Evolutionary conservation across 2,113 vertebrate species (phyloP), one percentile per base, ranked within the genome.

Genomic region (Globicephala melas): DNA sequence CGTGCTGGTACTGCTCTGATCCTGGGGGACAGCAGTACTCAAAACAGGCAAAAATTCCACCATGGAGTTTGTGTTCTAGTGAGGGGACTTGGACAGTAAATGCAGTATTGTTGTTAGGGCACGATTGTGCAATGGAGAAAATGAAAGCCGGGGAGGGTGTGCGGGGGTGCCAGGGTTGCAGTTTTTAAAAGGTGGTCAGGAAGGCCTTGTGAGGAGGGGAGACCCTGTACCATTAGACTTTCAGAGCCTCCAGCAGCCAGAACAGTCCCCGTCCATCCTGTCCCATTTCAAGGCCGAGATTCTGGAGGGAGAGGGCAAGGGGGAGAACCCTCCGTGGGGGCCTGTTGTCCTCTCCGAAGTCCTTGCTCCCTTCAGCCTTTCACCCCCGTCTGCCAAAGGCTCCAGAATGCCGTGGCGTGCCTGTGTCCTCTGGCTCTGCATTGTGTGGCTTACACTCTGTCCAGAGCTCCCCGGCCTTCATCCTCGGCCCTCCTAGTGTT

Each of bases 361-460:
- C 18, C 28, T 38, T 7, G 62, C 33, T 8, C 38, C 6, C 31
- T 15, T 4, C 0, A 8, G 44, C 41, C 80, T 68, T 53, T 60
- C 28, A 41, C 73, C 28, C 21, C n/a, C 0, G 0, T 58, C 68
- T 20, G 21, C 65, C 33, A 4, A 28, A n/a, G 65, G n/a, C 21
- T n/a, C 58, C 70, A 67, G 38, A 36, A n/a, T 18, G 28, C 38
- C 38, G 0, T 3, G 9, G 8, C 26, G 0, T 1, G 2, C 11
- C 0, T 94, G 18, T 70, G 36, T 50, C 20, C 36, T 60, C 33
- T 3, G 25, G 41, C 26, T 5, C 65, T 12, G 8, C 47, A 0
- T 0, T 3, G 0, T 3, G 1, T 8, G 77, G 80, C 38, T 10
- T 44, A 50, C 20, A 0, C 55, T 86, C 60, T 17, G 12, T 71